Evolutionary conservation across 2,113 vertebrate genomes (phyloP).

Genomic region (Conger conger): DNA sequence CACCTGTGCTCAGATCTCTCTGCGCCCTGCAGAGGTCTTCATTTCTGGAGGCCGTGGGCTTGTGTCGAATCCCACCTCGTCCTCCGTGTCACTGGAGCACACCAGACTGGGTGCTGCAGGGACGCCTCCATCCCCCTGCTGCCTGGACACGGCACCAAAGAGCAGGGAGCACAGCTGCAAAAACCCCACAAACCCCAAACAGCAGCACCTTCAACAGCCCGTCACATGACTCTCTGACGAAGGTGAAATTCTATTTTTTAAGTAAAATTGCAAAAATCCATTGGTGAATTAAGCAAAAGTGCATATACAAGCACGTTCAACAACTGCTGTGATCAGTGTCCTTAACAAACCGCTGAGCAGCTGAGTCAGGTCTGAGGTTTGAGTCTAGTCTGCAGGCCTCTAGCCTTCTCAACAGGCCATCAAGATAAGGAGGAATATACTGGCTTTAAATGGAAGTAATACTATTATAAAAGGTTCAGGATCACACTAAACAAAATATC

Average conservation of each 20-base stretch:
- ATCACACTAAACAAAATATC: no score
- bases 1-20: constrained; percentile 1
- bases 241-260: no score
- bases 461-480: no score
- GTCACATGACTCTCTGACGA: background rate
- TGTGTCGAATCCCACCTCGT: constrained; percentile 46
- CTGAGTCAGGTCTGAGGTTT: no score
- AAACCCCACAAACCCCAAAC: background rate
- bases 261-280: no score
- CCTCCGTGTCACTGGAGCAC: constrained; percentile 76
- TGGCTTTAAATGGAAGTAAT: no score
- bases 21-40: background rate
- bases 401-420: no score
- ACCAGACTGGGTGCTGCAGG: constrained; percentile 62
- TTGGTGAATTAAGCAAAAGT: background rate
- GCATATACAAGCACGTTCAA: background rate
- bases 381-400: no score
- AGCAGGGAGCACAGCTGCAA: constrained; percentile 81
- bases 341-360: no score
- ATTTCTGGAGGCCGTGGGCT: constrained; percentile 36
- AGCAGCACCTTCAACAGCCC: background rate
- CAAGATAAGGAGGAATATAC: no score
- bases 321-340: background rate
- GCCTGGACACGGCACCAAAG: constrained; percentile 76
- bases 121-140: constrained; percentile 35